phyloP scores from a whole-genome alignment of 1,140 invertebrate genomes.

The Hesperophylax magnus region DNA sequence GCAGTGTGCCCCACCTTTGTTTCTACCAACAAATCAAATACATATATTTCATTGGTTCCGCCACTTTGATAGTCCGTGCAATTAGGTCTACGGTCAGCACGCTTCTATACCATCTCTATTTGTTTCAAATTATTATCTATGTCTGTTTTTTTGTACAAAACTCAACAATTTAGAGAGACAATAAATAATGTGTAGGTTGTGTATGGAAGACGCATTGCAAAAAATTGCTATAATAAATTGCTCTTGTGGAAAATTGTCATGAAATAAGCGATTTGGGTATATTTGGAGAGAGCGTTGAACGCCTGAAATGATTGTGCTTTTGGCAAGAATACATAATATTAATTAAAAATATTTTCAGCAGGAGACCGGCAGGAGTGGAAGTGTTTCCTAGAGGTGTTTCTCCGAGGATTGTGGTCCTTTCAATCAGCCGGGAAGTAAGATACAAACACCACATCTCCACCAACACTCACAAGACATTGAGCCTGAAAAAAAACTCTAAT shows the following conservation, averaged over 20 bases:
- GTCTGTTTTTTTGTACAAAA: background rate
- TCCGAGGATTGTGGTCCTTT: background rate
- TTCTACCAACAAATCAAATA: too few species aligned
- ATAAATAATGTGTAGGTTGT: background rate
- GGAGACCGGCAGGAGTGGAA: background rate
- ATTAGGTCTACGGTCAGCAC: too few species aligned
- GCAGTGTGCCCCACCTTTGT: too few species aligned
- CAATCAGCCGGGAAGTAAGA: conserved; percentile 44
- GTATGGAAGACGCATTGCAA: background rate
- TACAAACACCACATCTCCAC: conserved; percentile 87
- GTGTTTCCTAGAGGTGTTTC: background rate
- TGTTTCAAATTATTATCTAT: background rate
- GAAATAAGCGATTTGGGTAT: background rate
- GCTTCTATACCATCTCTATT: background rate
- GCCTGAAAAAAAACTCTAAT: conserved; percentile 72
- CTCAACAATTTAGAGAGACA: background rate
- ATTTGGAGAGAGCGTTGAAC: background rate
- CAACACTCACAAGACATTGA: conserved; percentile 95
- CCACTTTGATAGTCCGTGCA: too few species aligned
- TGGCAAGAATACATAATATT: background rate
- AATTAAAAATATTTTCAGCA: background rate
- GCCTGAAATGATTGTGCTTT: background rate
- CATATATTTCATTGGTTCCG: too few species aligned
- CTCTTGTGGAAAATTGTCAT: conserved; percentile 3
- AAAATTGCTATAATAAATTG: background rate